phyloP scores from a whole-genome alignment of 2,888 invertebrate species.

The Acronicta psi region DNA sequence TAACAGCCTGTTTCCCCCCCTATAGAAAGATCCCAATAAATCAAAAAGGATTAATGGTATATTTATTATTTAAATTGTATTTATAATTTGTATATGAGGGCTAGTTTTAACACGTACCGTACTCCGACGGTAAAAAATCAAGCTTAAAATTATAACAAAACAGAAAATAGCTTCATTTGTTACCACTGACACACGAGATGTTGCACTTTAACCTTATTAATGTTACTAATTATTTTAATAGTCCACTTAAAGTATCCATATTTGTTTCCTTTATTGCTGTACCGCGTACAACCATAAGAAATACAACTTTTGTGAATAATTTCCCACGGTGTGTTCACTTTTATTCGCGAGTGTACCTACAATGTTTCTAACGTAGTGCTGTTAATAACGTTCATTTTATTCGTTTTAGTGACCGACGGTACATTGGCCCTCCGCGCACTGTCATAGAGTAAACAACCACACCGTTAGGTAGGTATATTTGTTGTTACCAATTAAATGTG shows the following conservation, averaged over 20 bases:
- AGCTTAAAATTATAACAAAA: background rate
- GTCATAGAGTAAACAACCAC: constrained; percentile 54
- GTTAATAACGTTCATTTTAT: constrained; percentile 75
- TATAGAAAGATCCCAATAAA: no score
- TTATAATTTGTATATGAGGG: background rate
- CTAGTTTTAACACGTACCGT: background rate
- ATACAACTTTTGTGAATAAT: constrained; percentile 20
- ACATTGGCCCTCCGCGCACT: constrained; percentile 63
- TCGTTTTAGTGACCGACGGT: constrained; percentile 73
- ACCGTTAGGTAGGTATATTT: constrained; percentile 42
- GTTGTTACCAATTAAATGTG: constrained; percentile 53
- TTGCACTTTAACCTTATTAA: constrained; percentile 3
- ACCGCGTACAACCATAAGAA: constrained; percentile 4
- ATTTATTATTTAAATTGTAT: background rate
- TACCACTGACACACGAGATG: background rate
- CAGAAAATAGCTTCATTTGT: background rate
- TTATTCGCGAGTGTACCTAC: constrained; percentile 48
- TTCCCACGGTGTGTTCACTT: constrained; percentile 35
- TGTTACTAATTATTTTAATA: background rate
- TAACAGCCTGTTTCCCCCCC: no score
- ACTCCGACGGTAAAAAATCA: background rate
- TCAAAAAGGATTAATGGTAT: no score
- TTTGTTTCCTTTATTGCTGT: constrained; percentile 8
- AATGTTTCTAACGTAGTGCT: constrained; percentile 67
- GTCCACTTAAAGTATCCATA: background rate